These are phyloP conservation scores for Apaloderma vittatum DNA, from an alignment of 2,113 vertebrate species.

Conservation along the genomic window DNA sequence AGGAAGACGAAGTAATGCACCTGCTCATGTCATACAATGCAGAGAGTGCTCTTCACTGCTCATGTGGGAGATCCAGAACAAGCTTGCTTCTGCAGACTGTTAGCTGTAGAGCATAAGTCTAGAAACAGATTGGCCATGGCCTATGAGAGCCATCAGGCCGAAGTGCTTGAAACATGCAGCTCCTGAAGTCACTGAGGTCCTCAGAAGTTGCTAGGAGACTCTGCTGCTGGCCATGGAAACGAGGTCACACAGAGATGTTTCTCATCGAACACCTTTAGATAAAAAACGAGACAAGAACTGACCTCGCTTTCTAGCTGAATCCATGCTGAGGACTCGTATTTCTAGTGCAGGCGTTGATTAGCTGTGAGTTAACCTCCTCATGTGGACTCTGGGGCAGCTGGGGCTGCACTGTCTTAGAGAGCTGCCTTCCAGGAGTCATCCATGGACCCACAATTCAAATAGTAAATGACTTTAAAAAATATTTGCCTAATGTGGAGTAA, in stretches of 20 bases:
- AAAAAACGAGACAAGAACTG: not conserved
- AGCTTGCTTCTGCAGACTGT: not conserved
- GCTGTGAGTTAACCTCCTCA: not conserved
- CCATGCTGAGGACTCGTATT: not conserved
- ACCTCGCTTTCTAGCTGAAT: not conserved
- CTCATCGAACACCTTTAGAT: not conserved
- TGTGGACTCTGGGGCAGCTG: not conserved
- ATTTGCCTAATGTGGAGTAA: not conserved
- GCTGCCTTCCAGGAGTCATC: not conserved
- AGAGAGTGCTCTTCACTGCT: not conserved
- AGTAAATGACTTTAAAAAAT: not conserved
- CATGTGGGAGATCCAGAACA: rapidly evolving
- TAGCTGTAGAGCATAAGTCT: not conserved
- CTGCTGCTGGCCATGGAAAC: not conserved
- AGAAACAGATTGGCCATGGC: not conserved
- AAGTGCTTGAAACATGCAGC: not conserved
- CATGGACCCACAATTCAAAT: not conserved
- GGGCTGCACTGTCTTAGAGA: not conserved
- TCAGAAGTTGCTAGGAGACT: not conserved
- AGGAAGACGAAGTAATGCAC: not conserved
- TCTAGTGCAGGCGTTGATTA: not conserved
- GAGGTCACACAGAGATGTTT: not conserved
- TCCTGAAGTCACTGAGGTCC: not conserved
- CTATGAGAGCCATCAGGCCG: not conserved
- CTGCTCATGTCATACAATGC: not conserved